Evolutionary conservation across 2,113 vertebrate genomes (phyloP).

Genomic region (Spizaetus ornatus): DNA sequence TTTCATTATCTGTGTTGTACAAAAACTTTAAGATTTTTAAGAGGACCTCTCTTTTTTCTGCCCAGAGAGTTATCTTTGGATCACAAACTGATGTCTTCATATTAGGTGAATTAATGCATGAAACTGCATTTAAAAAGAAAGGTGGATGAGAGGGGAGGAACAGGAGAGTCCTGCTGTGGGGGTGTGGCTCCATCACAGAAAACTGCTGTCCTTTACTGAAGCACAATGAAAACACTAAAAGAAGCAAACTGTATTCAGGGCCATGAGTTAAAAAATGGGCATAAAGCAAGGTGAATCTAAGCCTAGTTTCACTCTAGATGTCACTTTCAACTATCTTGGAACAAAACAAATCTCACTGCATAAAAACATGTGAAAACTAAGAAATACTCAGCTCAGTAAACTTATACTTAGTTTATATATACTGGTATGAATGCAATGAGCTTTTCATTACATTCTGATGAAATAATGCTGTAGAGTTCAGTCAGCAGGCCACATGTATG

Average conservation of each 20-base stretch:
- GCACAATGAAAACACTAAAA: background rate
- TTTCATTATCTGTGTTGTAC: background rate
- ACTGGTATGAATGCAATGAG: background rate
- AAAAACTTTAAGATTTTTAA: background rate
- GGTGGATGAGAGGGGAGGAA: background rate
- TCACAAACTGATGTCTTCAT: background rate
- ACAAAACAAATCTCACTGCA: background rate
- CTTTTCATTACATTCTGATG: background rate
- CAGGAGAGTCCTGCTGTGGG: background rate
- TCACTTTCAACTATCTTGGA: background rate
- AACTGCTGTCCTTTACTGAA: background rate
- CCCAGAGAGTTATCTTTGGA: background rate
- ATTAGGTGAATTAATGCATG: background rate
- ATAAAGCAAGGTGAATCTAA: background rate
- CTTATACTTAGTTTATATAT: background rate
- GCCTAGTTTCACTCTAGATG: background rate
- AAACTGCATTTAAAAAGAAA: background rate
- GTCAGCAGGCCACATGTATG: background rate
- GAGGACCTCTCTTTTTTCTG: background rate
- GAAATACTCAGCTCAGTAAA: background rate
- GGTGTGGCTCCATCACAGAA: background rate
- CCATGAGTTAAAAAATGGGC: background rate
- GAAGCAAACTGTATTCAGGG: background rate
- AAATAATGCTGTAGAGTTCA: background rate
- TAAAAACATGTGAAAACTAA: background rate